Evolutionary conservation across 1,140 invertebrate genomes (phyloP).

Genomic region (fruit fly (Drosophila melanogaster)): Release_6_plus_ISO1_MT NT_033777.3:29824001-29824500

Average conservation of each 20-base stretch:
- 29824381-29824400: constrained; percentile 97
- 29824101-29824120: constrained; percentile 95
- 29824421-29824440: constrained; percentile 96
- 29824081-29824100: constrained; percentile 93
- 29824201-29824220: constrained; percentile 95
- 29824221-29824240: constrained; percentile 93
- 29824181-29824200: constrained; percentile 97
- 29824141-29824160: constrained; percentile 95
- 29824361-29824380: constrained; percentile 96
- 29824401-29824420: constrained; percentile 97
- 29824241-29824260: constrained; percentile 92
- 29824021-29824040: constrained; percentile 93
- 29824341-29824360: constrained; percentile 94
- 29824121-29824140: constrained; percentile 98
- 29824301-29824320: constrained; percentile 90
- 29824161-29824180: constrained; percentile 96
- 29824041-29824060: constrained; percentile 95
- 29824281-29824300: constrained; percentile 96
- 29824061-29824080: constrained; percentile 95
- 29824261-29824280: constrained; percentile 96
- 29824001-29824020: constrained; percentile 96
- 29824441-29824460: constrained; percentile 94
- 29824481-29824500: constrained; percentile 96
- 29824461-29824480: constrained; percentile 96
- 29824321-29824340: constrained; percentile 93